phyloP scores from a whole-genome alignment of 2,888 invertebrate genomes.

The Portevinia maculata region DNA sequence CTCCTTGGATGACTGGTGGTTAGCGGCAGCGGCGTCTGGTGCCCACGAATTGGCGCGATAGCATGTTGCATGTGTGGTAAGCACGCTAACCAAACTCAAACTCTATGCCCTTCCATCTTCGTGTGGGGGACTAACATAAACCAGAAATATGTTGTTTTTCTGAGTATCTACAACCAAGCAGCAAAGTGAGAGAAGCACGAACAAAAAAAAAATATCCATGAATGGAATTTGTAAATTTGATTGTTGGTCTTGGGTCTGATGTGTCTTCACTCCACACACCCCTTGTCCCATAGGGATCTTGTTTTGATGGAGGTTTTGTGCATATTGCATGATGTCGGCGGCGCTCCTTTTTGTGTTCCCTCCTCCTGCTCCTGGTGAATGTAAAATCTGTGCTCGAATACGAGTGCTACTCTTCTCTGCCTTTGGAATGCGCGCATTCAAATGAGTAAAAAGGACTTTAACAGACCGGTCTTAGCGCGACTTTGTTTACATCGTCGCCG shows the following conservation, averaged over 20 bases:
- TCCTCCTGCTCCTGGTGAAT: constrained; percentile 4
- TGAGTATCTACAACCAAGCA: constrained; percentile 15
- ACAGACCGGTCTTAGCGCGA: constrained; percentile 59
- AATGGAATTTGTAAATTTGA: constrained; percentile 82
- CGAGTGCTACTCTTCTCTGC: constrained; percentile 64
- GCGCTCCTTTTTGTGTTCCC: constrained; percentile 47
- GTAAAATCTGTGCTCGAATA: constrained; percentile 24
- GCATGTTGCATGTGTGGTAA: constrained; percentile 55
- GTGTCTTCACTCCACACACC: constrained; percentile 21
- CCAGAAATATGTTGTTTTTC: constrained; percentile 41
- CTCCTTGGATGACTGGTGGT: constrained; percentile 20
- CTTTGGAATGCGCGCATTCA: constrained; percentile 61
- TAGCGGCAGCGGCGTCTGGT: constrained; percentile 33
- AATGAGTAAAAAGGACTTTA: constrained; percentile 60
- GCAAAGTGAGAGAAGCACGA: constrained; percentile 13
- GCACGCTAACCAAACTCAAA: constrained; percentile 45
- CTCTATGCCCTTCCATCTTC: constrained; percentile 25
- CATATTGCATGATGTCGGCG: constrained; percentile 45
- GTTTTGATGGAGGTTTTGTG: constrained; percentile 51
- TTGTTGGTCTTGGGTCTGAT: constrained; percentile 44
- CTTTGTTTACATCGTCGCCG: constrained; percentile 69
- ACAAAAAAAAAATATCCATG: constrained; percentile 78
- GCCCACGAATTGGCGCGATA: constrained; percentile 56
- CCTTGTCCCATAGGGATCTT: constrained; percentile 37
- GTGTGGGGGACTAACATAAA: constrained; percentile 61